Conservation (phyloP, 2,797 vertebrate genomes). For the Cheirogaleus major region DNA sequence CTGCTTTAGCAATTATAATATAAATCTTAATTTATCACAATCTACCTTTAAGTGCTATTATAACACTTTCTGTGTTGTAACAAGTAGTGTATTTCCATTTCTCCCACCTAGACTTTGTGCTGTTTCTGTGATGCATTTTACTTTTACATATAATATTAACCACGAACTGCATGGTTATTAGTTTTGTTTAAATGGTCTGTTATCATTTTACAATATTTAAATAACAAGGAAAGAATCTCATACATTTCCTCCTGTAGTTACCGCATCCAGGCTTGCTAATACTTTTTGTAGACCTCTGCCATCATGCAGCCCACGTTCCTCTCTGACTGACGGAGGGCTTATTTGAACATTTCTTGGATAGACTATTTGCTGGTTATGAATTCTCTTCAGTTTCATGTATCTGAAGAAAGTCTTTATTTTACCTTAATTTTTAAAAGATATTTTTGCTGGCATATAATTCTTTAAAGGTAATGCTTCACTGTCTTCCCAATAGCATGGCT, state of each 20-base stretch:
- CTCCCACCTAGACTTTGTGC: background rate
- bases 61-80: background rate
- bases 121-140: background rate
- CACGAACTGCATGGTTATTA: background rate
- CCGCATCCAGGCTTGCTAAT: background rate
- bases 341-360: background rate
- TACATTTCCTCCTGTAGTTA: background rate
- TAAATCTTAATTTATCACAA: background rate
- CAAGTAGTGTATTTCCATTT: background rate
- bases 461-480: background rate
- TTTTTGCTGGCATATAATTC: background rate
- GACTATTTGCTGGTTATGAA: background rate
- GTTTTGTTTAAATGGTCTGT: background rate
- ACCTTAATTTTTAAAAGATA: background rate
- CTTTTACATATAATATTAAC: background rate
- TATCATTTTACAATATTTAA: background rate
- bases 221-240: background rate
- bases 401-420: background rate
- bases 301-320: background rate
- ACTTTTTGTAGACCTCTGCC: background rate
- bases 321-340: background rate
- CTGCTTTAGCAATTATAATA: background rate
- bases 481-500: background rate
- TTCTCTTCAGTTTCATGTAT: background rate
- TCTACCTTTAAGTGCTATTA: background rate